phyloP scores from a whole-genome alignment of 2,113 vertebrate species.

The Mola mola region DNA sequence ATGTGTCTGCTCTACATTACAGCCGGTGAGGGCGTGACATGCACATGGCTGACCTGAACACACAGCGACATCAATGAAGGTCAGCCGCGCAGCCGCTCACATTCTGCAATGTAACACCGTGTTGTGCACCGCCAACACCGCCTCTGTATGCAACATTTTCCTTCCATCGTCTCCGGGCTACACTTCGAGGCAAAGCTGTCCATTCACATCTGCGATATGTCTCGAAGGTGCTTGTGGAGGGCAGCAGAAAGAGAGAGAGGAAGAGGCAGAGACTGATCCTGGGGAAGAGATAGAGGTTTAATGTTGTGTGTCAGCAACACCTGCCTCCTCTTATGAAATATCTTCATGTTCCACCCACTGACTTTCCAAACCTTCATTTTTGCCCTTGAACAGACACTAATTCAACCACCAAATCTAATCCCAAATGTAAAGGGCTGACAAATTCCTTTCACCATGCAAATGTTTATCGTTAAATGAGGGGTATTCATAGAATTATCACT shows the following conservation, averaged over 20 bases:
- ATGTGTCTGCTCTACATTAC: conserved; percentile 22
- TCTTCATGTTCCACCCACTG: conserved; percentile 73
- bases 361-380: conserved; percentile 59
- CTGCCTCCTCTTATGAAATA: conserved; percentile 75
- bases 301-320: conserved; percentile 73
- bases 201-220: conserved; percentile 31
- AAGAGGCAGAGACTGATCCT: conserved; percentile 47
- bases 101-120: too few relatives aligned
- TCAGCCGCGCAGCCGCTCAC: conserved; percentile 19
- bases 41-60: conserved; percentile 7
- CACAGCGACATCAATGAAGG: conserved; percentile 24
- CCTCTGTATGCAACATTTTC: conserved; percentile 28
- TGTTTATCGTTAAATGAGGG: conserved; percentile 69
- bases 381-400: conserved; percentile 68
- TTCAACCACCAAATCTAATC: conserved; percentile 65
- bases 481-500: conserved; percentile 59
- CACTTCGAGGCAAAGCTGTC: conserved; percentile 22
- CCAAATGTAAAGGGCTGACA: conserved; percentile 63
- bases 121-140: too few relatives aligned
- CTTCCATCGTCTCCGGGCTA: conserved; percentile 1
- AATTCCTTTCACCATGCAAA: conserved; percentile 66
- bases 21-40: conserved; percentile 25
- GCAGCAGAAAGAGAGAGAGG: conserved; percentile 19
- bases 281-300: conserved; percentile 47
- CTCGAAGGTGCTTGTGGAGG: conserved; percentile 38